phyloP scores from a whole-genome alignment of 2,113 vertebrate genomes.

The Poeciliopsis turrubarensis region DNA sequence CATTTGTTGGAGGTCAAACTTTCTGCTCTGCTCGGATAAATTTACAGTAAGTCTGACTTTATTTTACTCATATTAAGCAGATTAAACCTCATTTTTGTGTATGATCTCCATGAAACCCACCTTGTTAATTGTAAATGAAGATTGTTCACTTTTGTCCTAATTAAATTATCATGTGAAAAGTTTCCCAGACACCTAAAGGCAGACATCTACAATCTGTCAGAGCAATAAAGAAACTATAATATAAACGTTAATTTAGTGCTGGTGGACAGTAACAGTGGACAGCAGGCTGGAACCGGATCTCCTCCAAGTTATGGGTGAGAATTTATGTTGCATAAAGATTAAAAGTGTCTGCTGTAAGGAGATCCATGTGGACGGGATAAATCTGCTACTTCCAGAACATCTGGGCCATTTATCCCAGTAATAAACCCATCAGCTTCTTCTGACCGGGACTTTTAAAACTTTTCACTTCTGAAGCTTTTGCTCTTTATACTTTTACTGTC shows the following conservation, averaged over 20 bases:
- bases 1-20: background rate
- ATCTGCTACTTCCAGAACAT: slow-evolving; percentile 29
- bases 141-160: too few species aligned
- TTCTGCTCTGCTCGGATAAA: slow-evolving; percentile 21
- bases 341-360: slow-evolving; percentile 48
- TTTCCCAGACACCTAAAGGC: too few species aligned
- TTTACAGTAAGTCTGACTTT: slow-evolving; percentile 48
- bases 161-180: too few species aligned
- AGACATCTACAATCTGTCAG: too few species aligned
- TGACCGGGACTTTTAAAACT: background rate
- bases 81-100: too few species aligned
- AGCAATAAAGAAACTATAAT: too few species aligned
- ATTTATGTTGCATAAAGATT: slow-evolving; percentile 56
- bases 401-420: slow-evolving; percentile 20
- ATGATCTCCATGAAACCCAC: too few species aligned
- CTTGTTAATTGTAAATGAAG: too few species aligned
- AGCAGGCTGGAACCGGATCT: slow-evolving; percentile 48
- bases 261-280: background rate
- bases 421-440: slow-evolving; percentile 7
- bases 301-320: slow-evolving; percentile 19
- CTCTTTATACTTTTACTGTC: too few species aligned
- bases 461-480: background rate
- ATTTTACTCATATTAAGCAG: too few species aligned
- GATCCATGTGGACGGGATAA: slow-evolving; percentile 60
- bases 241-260: too few species aligned